A percentile compares a stretch with the other conserved stretches of the same genome.
These are phyloP conservation scores for Eriocheir sinensis DNA, from an alignment of 1,140 invertebrate genomes.

Conservation along the genomic window DNA sequence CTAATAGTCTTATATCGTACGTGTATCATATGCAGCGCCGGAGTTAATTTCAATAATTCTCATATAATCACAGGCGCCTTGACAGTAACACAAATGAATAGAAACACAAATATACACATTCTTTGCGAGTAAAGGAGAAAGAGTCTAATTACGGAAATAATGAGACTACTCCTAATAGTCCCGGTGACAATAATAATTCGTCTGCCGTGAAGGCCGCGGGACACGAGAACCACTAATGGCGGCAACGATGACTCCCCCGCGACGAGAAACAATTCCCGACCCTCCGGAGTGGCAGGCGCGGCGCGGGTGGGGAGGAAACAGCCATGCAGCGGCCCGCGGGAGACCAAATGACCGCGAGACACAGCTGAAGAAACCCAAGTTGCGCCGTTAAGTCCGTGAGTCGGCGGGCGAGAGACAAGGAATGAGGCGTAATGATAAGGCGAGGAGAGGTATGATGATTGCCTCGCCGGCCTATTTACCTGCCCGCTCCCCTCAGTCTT, in stretches of 20 bases:
- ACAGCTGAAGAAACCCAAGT: not conserved
- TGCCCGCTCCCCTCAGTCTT: not conserved
- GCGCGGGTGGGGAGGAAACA: not conserved
- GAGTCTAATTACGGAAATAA: not conserved
- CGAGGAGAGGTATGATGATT: constrained; percentile 43
- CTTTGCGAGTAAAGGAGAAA: not conserved
- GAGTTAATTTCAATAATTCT: not conserved
- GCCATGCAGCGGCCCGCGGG: not conserved
- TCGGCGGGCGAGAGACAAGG: not conserved
- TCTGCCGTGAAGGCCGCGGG: not conserved
- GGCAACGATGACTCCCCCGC: not conserved
- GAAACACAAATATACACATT: constrained; percentile 26
- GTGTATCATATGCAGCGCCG: not conserved
- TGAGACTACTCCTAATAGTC: not conserved
- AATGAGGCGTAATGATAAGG: constrained; percentile 55
- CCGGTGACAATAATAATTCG: not conserved
- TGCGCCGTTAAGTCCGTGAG: not conserved
- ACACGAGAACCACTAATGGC: not conserved
- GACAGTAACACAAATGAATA: constrained; percentile 1
- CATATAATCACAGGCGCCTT: not conserved
- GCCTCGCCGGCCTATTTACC: constrained; percentile 41
- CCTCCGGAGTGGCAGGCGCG: not conserved
- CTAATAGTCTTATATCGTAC: not conserved
- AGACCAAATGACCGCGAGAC: constrained; percentile 1
- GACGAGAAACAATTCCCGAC: not conserved